Conservation (phyloP, 2,113 vertebrate genomes). For the Rhombomys opimus region DNA sequence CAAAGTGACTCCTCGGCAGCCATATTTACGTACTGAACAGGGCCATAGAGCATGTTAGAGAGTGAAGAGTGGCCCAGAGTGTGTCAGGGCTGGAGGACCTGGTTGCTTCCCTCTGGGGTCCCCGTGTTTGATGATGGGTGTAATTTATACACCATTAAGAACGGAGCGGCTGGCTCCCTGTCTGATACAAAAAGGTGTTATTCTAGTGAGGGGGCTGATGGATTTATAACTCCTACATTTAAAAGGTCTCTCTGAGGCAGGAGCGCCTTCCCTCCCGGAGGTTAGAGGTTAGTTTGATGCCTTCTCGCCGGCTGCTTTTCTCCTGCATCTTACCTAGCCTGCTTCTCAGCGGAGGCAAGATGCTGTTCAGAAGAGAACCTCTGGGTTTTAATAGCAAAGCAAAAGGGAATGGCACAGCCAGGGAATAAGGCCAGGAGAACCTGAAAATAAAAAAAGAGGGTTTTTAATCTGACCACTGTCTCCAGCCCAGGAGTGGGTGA, state of each 20-base stretch:
- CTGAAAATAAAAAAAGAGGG: neutral
- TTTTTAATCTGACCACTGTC: neutral
- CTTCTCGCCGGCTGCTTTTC: neutral
- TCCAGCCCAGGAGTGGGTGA: neutral
- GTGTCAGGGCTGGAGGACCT: neutral
- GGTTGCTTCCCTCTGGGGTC: neutral
- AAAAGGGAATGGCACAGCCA: neutral
- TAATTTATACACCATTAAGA: neutral
- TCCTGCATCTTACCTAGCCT: neutral
- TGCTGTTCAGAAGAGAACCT: neutral
- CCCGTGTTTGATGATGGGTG: neutral
- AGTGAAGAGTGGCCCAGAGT: neutral
- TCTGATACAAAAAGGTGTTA: neutral
- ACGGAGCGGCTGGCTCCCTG: neutral
- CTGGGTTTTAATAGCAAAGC: neutral
- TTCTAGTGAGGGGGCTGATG: neutral
- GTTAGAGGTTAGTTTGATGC: neutral
- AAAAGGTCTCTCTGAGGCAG: neutral
- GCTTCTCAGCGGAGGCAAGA: neutral
- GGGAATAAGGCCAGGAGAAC: neutral
- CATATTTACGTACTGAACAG: neutral
- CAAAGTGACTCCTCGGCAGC: accelerated
- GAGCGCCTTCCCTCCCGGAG: neutral
- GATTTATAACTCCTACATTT: neutral
- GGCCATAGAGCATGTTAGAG: neutral